Percentiles rank a stretch among this genome's conserved stretches.
Conservation (phyloP, 2,113 vertebrate genomes). For the Illadopsis cleaveri region DNA sequence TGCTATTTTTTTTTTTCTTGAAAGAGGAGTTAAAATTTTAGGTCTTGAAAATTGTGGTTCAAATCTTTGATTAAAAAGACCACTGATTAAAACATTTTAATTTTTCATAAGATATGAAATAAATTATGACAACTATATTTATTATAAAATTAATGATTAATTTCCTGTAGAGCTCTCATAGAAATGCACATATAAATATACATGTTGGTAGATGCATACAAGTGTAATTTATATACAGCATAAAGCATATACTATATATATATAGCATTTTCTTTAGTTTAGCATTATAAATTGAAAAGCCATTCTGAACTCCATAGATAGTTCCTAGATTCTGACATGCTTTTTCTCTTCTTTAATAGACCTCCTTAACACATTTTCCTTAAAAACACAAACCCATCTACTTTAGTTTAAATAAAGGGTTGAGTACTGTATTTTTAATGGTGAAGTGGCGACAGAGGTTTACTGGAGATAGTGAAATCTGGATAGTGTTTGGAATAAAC, state of each 20-base stretch:
- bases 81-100: neutral
- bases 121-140: neutral
- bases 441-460: neutral
- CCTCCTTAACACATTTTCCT: accelerated
- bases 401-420: neutral
- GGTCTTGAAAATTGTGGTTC: neutral
- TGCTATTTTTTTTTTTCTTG: neutral
- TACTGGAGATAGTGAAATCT: neutral
- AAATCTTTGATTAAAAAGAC: neutral
- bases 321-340: neutral
- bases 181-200: neutral
- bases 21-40: neutral
- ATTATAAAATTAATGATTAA: neutral
- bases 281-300: neutral
- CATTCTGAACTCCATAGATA: neutral
- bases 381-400: neutral
- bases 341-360: neutral
- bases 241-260: neutral
- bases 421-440: neutral
- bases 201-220: neutral
- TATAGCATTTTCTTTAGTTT: neutral
- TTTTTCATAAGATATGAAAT: neutral
- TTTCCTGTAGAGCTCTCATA: neutral
- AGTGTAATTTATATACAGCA: neutral
- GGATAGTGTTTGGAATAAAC: neutral